Percentiles rank a stretch among this genome's conserved stretches.
phyloP scores from a whole-genome alignment of 2,888 invertebrate genomes.

The Dilophus febrilis region DNA sequence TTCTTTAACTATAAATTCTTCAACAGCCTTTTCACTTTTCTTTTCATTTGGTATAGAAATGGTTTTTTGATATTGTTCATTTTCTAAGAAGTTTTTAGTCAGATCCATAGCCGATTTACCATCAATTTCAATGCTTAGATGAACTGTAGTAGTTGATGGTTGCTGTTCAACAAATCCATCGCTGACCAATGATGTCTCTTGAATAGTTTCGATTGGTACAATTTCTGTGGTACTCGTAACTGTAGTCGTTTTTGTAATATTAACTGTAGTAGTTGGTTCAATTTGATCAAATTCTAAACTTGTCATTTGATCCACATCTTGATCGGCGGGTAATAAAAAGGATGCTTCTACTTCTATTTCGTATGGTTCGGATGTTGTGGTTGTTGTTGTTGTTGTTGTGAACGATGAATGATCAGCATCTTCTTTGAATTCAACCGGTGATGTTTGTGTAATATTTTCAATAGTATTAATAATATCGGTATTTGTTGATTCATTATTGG shows the following conservation, averaged over 20 bases:
- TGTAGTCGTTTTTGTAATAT: not conserved
- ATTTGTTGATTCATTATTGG: conserved; percentile 9
- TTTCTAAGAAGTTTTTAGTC: not conserved
- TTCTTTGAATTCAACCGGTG: conserved; percentile 7
- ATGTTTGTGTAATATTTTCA: conserved; percentile 16
- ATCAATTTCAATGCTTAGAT: not conserved
- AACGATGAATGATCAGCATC: conserved; percentile 23
- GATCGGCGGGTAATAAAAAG: conserved; percentile 33
- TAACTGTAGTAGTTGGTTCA: too few species aligned
- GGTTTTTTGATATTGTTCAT: not conserved
- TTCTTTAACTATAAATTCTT: too few species aligned
- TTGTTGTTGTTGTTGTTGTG: conserved; percentile 17
- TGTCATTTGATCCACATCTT: not conserved
- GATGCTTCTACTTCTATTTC: conserved; percentile 36
- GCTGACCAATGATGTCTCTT: not conserved
- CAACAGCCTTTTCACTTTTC: not conserved
- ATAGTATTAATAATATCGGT: conserved; percentile 18
- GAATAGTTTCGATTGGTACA: not conserved
- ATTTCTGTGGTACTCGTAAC: not conserved
- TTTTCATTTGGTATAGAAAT: too few species aligned
- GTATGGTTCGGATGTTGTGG: conserved; percentile 22
- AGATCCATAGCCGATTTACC: not conserved
- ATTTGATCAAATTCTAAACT: not conserved
- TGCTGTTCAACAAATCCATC: too few species aligned
- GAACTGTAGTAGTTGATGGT: not conserved